Base-by-base conservation (phyloP, 2,888 invertebrate genomes). In the Dolichomitus sp. region DNA sequence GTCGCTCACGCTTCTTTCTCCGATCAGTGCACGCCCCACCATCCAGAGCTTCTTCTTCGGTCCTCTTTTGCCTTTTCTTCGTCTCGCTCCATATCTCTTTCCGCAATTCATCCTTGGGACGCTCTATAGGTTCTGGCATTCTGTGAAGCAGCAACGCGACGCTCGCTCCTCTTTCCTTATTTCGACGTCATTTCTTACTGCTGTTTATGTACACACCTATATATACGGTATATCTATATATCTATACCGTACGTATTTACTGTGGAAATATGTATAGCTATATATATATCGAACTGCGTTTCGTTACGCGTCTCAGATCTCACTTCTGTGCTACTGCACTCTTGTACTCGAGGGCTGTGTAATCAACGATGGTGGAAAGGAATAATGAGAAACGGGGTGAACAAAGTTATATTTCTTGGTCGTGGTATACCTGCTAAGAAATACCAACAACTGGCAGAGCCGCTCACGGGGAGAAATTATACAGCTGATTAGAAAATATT, bases 1-100 rank as follows among this genome's bases (percentile, higher is more conserved):
- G 30, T 69, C 50, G 66, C 57, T 74, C 63, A 61, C 73, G 50
- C 37, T 48, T 45, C 33, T 69, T 61, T 61, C 50, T 19, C n/a
- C 42, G 33, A 45, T 17, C 45, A n/a, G 3, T 11, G 50, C 17
- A n/a, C 33, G 37, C 42, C 42, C 9, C 23, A 40, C 40, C 57
- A 7, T 33, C 4, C 70, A 9, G 11, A 12, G 40, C 30, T 23
- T 37, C n/a, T 42, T 7, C 17, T 33, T 42, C 57, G 19, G 54
- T 14, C 14, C 63, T 59, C 37, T 33, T 40, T 37, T 54, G 54
- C 54, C 57, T 59, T 59, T 59, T 59, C 57, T 30, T 59, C 57
- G 57, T 33, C 57, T 30, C 57, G 57, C 17, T 59, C 57, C 33
- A 33, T 59, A 59, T 59, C n/a, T 59, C 57, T 33, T 33, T 33